Evolutionary conservation across 1,140 invertebrate species (phyloP).

Genomic region (Xylocopa sonorina): DNA sequence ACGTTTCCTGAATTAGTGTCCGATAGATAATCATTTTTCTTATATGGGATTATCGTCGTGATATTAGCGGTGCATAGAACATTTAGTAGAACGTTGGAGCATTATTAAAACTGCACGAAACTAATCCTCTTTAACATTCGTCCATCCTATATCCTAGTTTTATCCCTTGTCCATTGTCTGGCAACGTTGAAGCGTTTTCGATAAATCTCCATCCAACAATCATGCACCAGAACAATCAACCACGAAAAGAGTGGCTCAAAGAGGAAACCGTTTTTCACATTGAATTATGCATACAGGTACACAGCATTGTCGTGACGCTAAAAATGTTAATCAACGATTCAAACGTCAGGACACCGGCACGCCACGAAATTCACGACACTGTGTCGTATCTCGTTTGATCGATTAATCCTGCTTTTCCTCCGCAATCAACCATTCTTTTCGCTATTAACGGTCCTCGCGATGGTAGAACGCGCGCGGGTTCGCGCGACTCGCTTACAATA

Average conservation of each 20-base stretch:
- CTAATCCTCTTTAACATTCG: no score
- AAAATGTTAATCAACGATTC: conserved; percentile 33
- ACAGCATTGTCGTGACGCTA: background rate
- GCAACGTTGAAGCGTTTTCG: no score
- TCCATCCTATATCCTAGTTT: no score
- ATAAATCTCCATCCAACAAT: no score
- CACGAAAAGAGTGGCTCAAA: background rate
- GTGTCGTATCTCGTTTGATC: background rate
- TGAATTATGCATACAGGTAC: conserved; percentile 1
- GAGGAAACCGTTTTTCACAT: background rate
- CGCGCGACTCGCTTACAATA: conserved; percentile 44
- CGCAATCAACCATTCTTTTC: conserved; percentile 22
- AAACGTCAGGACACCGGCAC: conserved; percentile 58
- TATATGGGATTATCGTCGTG: no score
- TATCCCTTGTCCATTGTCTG: no score
- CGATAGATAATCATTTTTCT: no score
- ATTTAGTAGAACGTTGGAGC: no score
- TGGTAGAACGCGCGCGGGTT: conserved; percentile 38
- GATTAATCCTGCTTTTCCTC: conserved; percentile 27
- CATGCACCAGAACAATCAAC: no score
- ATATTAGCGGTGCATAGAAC: no score
- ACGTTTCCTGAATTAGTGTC: background rate
- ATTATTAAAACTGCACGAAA: no score
- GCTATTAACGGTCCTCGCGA: conserved; percentile 24
- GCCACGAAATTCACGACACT: conserved; percentile 7